Conservation (phyloP, 2,888 invertebrate species). For the Alloscopus bannaensis region DNA sequence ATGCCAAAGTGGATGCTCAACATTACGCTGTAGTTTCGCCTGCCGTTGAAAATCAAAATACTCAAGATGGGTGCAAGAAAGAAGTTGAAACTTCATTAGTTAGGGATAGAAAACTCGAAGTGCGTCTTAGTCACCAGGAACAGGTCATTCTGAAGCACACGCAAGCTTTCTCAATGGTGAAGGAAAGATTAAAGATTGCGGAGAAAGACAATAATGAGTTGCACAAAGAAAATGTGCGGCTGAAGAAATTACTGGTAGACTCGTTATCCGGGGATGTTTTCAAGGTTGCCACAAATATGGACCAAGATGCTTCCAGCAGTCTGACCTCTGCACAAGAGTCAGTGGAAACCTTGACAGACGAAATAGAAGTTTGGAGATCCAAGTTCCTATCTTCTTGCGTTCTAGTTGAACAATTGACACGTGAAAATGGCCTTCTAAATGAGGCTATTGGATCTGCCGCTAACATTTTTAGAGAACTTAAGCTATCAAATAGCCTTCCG, state of each 20-base stretch:
- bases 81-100: no score
- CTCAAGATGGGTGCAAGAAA: no score
- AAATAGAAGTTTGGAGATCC: constrained; percentile 72
- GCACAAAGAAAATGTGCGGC: constrained; percentile 69
- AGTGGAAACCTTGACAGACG: constrained; percentile 71
- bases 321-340: constrained; percentile 63
- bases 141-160: constrained; percentile 46
- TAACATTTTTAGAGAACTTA: constrained; percentile 69
- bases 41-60: constrained; percentile 3
- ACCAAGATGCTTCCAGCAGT: constrained; percentile 37
- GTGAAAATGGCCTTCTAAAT: constrained; percentile 67
- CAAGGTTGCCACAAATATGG: constrained; percentile 20
- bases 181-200: constrained; percentile 70
- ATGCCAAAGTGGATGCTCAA: constrained; percentile 6
- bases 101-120: no score
- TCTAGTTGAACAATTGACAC: constrained; percentile 71
- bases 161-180: constrained; percentile 66
- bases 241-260: constrained; percentile 71
- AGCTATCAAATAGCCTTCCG: constrained; percentile 65
- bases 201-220: constrained; percentile 72
- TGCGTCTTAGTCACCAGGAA: constrained; percentile 20
- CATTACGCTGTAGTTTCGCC: not conserved
- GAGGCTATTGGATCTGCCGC: constrained; percentile 61
- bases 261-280: constrained; percentile 68
- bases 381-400: constrained; percentile 73